Evolutionary conservation across 2,797 vertebrate species (phyloP).

Genomic region (Gymnocypris eckloni): DNA sequence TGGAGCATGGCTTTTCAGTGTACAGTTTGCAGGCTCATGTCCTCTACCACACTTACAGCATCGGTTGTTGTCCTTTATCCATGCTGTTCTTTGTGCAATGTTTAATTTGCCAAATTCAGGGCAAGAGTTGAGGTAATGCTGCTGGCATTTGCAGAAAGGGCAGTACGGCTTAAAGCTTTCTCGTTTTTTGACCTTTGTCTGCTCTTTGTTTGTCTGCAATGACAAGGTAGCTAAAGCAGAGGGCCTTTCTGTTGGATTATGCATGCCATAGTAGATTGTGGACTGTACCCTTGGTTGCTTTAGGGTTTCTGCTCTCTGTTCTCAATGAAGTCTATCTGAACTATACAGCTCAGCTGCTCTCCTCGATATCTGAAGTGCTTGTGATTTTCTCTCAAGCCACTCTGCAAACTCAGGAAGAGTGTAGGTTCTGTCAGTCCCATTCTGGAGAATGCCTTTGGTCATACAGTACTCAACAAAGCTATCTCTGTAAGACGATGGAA

Average conservation of each 20-base stretch:
- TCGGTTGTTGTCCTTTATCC: too few relatives aligned
- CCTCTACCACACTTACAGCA: too few relatives aligned
- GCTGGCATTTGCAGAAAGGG: conserved; percentile 4
- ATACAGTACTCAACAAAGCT: conserved; percentile 38
- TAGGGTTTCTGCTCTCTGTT: background rate
- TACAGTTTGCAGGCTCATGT: too few relatives aligned
- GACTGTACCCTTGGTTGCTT: background rate
- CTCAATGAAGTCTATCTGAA: background rate
- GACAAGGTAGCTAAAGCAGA: background rate
- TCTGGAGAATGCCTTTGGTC: background rate
- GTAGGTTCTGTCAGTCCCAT: background rate
- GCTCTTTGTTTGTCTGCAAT: background rate
- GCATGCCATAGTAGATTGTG: background rate
- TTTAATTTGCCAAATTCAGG: background rate
- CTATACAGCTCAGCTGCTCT: background rate
- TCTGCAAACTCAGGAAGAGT: conserved; percentile 13
- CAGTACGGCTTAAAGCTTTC: conserved; percentile 9
- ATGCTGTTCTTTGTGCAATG: too few relatives aligned
- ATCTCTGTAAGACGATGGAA: conserved; percentile 22
- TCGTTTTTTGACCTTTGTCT: background rate
- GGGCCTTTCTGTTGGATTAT: background rate
- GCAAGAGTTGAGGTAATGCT: conserved; percentile 36
- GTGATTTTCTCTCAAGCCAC: background rate
- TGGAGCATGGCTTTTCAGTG: too few relatives aligned
- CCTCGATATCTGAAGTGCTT: background rate